phyloP scores from a whole-genome alignment of 2,888 invertebrate species.

The Thyatira batis region DNA sequence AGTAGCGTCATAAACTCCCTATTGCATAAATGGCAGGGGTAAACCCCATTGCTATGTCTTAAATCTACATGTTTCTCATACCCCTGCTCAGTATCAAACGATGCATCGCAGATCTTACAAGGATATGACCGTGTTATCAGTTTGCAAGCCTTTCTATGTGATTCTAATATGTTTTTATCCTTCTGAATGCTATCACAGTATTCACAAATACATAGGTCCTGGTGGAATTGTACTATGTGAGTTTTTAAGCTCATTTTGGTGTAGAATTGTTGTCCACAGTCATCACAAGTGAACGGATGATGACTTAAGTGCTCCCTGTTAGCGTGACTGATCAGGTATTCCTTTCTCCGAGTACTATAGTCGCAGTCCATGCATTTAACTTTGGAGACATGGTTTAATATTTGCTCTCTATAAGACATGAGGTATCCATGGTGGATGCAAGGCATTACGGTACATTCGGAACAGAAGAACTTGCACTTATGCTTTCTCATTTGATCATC shows the following conservation, averaged over 20 bases:
- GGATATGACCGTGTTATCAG: conserved; percentile 26
- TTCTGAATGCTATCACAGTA: conserved; percentile 50
- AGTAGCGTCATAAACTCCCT: conserved; percentile 39
- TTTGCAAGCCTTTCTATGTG: conserved; percentile 42
- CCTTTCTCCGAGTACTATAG: conserved; percentile 49
- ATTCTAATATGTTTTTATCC: conserved; percentile 29
- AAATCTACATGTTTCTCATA: conserved; percentile 36
- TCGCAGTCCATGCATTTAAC: conserved; percentile 55
- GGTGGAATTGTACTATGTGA: conserved; percentile 51
- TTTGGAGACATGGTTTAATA: conserved; percentile 36
- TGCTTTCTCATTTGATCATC: conserved; percentile 38
- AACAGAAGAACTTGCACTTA: conserved; percentile 52
- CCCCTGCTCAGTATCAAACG: conserved; percentile 42
- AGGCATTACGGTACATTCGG: conserved; percentile 47
- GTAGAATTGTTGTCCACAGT: conserved; percentile 54
- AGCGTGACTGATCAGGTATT: conserved; percentile 49
- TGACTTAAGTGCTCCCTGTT: conserved; percentile 58
- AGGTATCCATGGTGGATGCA: conserved; percentile 55
- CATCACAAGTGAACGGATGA: conserved; percentile 52
- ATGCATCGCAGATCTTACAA: conserved; percentile 45
- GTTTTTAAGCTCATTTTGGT: conserved; percentile 49
- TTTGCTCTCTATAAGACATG: conserved; percentile 49
- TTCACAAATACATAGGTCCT: conserved; percentile 40
- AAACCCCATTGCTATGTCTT: conserved; percentile 39
- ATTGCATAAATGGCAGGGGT: conserved; percentile 47